Percentiles rank a stretch among this genome's conserved stretches.
Evolutionary conservation across 2,113 vertebrate species (phyloP).

Genomic region (Dryoscopus gambensis): DNA sequence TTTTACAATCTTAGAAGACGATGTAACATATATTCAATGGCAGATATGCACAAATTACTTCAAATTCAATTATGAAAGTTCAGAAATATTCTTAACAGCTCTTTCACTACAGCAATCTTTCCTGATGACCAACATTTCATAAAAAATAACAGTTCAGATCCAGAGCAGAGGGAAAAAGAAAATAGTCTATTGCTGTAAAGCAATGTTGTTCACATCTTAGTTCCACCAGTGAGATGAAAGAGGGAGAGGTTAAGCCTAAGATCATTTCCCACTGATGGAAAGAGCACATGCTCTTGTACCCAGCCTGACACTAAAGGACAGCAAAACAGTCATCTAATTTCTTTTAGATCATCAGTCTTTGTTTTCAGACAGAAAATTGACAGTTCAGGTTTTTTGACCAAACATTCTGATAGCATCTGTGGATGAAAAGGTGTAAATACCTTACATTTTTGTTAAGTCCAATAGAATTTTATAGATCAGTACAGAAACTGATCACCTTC

Average conservation of each 20-base stretch:
- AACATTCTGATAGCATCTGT: not conserved
- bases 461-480: not conserved
- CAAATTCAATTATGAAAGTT: not conserved
- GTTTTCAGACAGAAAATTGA: not conserved
- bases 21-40: rapidly evolving
- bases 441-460: not conserved
- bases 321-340: not conserved
- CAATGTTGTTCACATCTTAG: not conserved
- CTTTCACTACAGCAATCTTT: not conserved
- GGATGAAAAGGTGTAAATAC: not conserved
- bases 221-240: not conserved
- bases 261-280: not conserved
- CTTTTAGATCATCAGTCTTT: not conserved
- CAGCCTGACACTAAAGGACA: not conserved
- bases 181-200: not conserved
- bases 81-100: not conserved
- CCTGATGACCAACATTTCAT: not conserved
- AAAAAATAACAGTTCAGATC: not conserved
- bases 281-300: not conserved
- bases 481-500: not conserved
- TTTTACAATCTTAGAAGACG: not conserved
- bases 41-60: not conserved
- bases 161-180: not conserved
- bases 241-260: not conserved
- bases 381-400: not conserved